Conservation (phyloP, 1,140 invertebrate species). For the Drosophila truncata region DNA sequence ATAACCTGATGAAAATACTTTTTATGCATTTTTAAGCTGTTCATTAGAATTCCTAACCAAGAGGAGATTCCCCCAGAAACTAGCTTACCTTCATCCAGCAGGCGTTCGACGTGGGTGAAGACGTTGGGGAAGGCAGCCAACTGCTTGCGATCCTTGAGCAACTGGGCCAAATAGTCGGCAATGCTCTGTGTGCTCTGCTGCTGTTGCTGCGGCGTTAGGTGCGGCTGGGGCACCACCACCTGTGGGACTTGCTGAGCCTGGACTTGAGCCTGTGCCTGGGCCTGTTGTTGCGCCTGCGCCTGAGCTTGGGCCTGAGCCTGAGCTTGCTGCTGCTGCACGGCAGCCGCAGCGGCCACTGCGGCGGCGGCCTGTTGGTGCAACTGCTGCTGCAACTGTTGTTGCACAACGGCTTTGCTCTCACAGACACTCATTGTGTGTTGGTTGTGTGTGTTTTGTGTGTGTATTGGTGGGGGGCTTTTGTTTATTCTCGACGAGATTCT, state of each 20-base stretch:
- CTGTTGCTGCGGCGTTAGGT: constrained; percentile 86
- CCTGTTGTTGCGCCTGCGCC: constrained; percentile 63
- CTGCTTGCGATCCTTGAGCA: constrained; percentile 99
- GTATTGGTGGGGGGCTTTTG: constrained; percentile 52
- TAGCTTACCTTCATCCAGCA: constrained; percentile 98
- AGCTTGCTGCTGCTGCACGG: constrained; percentile 49
- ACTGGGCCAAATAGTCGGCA: constrained; percentile 99
- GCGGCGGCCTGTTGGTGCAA: constrained; percentile 65
- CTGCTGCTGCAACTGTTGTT: constrained; percentile 77
- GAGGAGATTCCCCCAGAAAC: background rate
- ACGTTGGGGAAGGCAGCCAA: constrained; percentile 99
- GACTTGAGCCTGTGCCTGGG: constrained; percentile 54
- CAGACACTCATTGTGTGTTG: constrained; percentile 87
- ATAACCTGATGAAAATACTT: background rate
- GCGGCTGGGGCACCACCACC: constrained; percentile 74
- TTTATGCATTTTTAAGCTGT: background rate
- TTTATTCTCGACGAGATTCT: constrained; percentile 71
- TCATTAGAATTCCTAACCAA: background rate
- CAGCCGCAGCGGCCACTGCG: constrained; percentile 55
- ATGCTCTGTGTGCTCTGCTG: constrained; percentile 96
- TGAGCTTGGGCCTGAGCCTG: constrained; percentile 63
- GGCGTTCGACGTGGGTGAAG: constrained; percentile 99
- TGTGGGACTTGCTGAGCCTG: constrained; percentile 65
- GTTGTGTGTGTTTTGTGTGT: constrained; percentile 32
- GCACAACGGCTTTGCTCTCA: constrained; percentile 88